These are phyloP conservation scores for Istiophorus platypterus DNA, from an alignment of 2,113 vertebrate species.

Conservation along the genomic window DNA sequence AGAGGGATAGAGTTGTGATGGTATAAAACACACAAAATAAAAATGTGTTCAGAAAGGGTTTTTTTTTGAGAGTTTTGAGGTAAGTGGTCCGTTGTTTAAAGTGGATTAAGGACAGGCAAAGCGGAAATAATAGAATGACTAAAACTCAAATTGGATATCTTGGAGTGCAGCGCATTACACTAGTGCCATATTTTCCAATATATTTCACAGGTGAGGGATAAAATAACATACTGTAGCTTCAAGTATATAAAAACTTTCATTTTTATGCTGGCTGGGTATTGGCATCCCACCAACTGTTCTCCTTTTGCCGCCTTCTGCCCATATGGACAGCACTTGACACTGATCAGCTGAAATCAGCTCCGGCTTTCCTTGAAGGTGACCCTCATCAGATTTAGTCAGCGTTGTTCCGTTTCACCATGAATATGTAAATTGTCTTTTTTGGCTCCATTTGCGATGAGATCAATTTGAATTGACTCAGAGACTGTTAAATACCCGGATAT, in stretches of 20 bases:
- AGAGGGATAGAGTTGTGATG: constrained; percentile 24
- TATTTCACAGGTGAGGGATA: neutral
- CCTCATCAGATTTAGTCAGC: constrained; percentile 64
- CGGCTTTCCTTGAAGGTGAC: constrained; percentile 69
- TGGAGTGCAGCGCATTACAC: neutral
- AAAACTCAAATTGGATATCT: too few relatives aligned
- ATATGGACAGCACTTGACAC: constrained; percentile 33
- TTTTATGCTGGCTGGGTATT: neutral
- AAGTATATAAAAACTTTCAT: neutral
- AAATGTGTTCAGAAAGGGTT: constrained; percentile 11
- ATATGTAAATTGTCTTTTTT: constrained; percentile 75
- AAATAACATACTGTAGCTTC: neutral
- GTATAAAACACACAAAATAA: neutral
- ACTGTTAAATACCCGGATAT: constrained; percentile 76
- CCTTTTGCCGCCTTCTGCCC: neutral
- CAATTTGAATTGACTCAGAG: constrained; percentile 68
- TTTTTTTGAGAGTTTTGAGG: neutral
- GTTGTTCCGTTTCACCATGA: constrained; percentile 69
- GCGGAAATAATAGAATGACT: too few relatives aligned
- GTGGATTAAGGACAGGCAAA: constrained; percentile 12
- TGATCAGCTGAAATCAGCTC: constrained; percentile 56
- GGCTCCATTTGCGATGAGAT: constrained; percentile 69
- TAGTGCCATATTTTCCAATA: neutral
- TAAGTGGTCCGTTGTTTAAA: constrained; percentile 5
- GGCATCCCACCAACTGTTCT: constrained; percentile 1